These are phyloP conservation scores for Drosophila robusta DNA, from an alignment of 2,888 invertebrate genomes.

Conservation along the genomic window DNA sequence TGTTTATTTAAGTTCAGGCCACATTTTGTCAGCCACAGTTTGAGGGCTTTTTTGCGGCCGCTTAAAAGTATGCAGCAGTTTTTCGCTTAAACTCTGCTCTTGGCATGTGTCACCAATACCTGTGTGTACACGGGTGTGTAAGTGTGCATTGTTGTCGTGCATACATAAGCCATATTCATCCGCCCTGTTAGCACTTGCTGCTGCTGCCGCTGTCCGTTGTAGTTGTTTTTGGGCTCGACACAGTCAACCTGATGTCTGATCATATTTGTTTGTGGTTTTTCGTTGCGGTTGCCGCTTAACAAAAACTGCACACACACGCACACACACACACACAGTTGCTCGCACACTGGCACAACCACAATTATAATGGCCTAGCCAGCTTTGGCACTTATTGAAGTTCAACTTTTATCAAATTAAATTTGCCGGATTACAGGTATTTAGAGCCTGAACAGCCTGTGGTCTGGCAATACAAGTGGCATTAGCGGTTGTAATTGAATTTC, in stretches of 20 bases:
- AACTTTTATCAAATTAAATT: slow-evolving; percentile 81
- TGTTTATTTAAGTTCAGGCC: slow-evolving; percentile 6
- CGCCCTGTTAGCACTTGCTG: slow-evolving; percentile 57
- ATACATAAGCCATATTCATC: slow-evolving; percentile 63
- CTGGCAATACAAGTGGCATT: slow-evolving; percentile 75
- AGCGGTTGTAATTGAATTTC: slow-evolving; percentile 80
- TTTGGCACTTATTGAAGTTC: slow-evolving; percentile 73
- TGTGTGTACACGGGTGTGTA: slow-evolving; percentile 4
- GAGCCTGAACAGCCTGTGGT: slow-evolving; percentile 72
- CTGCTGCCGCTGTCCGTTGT: slow-evolving; percentile 14
- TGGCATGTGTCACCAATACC: slow-evolving; percentile 34
- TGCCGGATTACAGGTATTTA: slow-evolving; percentile 80
- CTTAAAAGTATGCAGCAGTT: slow-evolving; percentile 63
- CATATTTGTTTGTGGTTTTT: slow-evolving; percentile 77
- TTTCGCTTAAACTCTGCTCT: slow-evolving; percentile 35
- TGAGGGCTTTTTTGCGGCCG: slow-evolving; percentile 45
- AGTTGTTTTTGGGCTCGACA: slow-evolving; percentile 16
- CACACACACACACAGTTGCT: slow-evolving; percentile 1
- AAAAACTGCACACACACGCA: slow-evolving; percentile 53
- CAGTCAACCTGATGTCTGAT: slow-evolving; percentile 70
- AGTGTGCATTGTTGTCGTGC: slow-evolving; percentile 14
- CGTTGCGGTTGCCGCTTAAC: slow-evolving; percentile 62
- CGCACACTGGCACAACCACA: slow-evolving; percentile 43
- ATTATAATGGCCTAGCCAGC: slow-evolving; percentile 68
- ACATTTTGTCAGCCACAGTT: slow-evolving; percentile 6